Percentiles rank a stretch among this genome's conserved stretches.
Conservation (phyloP, 2,113 vertebrate genomes). For the Oncorhynchus nerka region DNA sequence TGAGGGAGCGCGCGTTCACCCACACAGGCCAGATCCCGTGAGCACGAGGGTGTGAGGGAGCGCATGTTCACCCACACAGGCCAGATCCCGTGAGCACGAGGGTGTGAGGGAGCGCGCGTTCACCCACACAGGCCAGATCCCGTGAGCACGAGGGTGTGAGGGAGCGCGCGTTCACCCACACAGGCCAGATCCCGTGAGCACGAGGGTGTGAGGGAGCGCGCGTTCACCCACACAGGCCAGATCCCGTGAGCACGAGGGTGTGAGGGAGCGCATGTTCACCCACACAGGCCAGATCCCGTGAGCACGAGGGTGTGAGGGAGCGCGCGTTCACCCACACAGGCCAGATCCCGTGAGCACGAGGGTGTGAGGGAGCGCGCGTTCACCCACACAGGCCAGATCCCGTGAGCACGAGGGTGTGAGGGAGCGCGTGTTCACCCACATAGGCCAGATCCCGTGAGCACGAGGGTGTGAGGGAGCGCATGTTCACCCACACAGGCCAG, state of each 20-base stretch:
- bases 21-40: no score
- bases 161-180: conserved; percentile 1
- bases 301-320: conserved; percentile 25
- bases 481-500: no score
- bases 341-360: conserved; percentile 7
- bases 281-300: no score
- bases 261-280: background rate
- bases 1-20: no score
- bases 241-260: background rate
- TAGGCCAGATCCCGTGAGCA: no score
- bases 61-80: no score
- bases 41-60: no score
- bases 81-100: no score
- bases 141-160: background rate
- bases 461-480: no score
- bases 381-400: conserved; percentile 4
- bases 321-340: conserved; percentile 38
- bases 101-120: no score
- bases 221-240: conserved; percentile 36
- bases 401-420: background rate
- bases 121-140: conserved; percentile 4
- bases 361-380: conserved; percentile 47
- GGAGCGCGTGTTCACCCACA: conserved; percentile 13
- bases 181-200: background rate
- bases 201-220: conserved; percentile 29